Percentiles rank a stretch among this genome's conserved stretches.
Evolutionary conservation across 2,113 vertebrate species (phyloP).

Genomic region (Corydoras maculifer): DNA sequence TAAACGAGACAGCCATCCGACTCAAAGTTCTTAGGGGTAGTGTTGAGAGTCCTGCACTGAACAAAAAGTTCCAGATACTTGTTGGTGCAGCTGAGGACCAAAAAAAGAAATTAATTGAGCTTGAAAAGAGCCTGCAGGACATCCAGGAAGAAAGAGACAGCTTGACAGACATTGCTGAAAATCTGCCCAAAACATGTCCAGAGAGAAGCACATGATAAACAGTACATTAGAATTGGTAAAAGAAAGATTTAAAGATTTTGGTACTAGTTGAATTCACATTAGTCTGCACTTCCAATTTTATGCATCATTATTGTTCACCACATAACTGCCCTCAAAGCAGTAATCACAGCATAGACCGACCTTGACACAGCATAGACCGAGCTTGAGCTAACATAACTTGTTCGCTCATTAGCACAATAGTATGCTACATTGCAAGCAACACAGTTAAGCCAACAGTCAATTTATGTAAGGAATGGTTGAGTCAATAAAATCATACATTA

Average conservation of each 20-base stretch:
- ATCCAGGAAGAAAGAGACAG: conserved; percentile 76
- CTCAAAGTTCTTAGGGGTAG: conserved; percentile 65
- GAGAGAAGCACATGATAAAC: conserved; percentile 32
- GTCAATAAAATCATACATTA: too few relatives aligned
- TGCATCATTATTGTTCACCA: too few relatives aligned
- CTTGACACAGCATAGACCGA: too few relatives aligned
- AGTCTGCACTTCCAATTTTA: too few relatives aligned
- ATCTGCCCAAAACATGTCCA: conserved; percentile 72
- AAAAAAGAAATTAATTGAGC: conserved; percentile 59
- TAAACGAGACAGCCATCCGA: conserved; percentile 64
- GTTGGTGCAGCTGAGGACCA: conserved; percentile 68
- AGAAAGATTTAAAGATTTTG: not conserved
- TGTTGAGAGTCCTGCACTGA: conserved; percentile 61
- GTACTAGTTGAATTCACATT: too few relatives aligned
- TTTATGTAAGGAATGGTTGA: too few relatives aligned
- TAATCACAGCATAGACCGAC: too few relatives aligned
- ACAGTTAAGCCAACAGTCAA: too few relatives aligned
- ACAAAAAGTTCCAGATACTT: conserved; percentile 69
- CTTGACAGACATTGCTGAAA: conserved; percentile 77
- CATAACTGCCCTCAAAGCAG: too few relatives aligned
- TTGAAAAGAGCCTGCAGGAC: conserved; percentile 74
- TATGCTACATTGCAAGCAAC: too few relatives aligned
- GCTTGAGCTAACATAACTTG: too few relatives aligned
- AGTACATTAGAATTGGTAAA: not conserved
- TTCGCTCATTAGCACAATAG: too few relatives aligned